A percentile compares a stretch with the other conserved stretches of the same genome.
Conservation (phyloP, 1,140 invertebrate genomes). For the Eciton burchellii region DNA sequence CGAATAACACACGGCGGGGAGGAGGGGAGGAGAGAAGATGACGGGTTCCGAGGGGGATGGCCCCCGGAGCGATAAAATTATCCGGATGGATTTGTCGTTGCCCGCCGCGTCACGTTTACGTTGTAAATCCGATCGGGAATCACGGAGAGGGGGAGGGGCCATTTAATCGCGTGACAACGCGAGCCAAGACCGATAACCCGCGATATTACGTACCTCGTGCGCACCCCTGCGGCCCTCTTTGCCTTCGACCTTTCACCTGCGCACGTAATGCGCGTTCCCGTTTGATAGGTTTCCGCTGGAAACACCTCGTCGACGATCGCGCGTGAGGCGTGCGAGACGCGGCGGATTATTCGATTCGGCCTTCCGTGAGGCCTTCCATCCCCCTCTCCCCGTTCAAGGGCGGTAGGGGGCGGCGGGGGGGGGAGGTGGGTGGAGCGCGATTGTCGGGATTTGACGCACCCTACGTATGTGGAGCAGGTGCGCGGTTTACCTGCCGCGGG, state of each 20-base stretch:
- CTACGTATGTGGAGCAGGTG: slow-evolving; percentile 74
- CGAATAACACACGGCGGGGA: neutral
- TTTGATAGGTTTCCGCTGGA: neutral
- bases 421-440: no score
- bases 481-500: slow-evolving; percentile 71
- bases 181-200: neutral
- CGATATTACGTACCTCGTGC: neutral
- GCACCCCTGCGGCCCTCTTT: neutral
- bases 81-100: slow-evolving; percentile 1
- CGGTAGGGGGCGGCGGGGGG: no score
- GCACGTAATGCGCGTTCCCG: neutral
- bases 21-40: neutral
- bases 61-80: slow-evolving; percentile 8
- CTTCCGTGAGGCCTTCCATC: neutral
- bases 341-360: slow-evolving; percentile 25
- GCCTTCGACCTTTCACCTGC: neutral
- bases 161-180: neutral
- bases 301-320: slow-evolving; percentile 5
- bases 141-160: neutral
- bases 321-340: slow-evolving; percentile 28
- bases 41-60: neutral
- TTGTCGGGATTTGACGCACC: slow-evolving; percentile 60
- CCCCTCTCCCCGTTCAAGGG: slow-evolving; percentile 18
- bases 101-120: neutral
- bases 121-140: slow-evolving; percentile 25